Evolutionary conservation across 2,797 vertebrate genomes (phyloP), one percentile per base, ranked within the genome.

Genomic region (Enteromius thamalakanensis): DNA sequence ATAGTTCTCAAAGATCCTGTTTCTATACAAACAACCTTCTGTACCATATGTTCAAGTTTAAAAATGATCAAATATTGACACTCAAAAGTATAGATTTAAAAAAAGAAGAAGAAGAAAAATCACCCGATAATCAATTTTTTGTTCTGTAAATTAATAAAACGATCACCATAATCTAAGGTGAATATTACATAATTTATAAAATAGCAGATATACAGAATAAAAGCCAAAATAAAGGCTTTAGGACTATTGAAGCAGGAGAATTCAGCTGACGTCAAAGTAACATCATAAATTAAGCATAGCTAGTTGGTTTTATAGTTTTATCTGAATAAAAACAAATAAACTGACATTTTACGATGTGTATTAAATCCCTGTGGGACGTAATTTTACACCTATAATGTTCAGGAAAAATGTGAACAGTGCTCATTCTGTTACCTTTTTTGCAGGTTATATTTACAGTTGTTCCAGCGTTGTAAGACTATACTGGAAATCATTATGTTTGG

Each of bases 301-400:
- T 15, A n/a, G 83, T 64, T 62, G 21, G 26, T 21, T 80, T 76
- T 34, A 83, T n/a, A 77, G 74, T 71, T 89, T 83, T 85, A 90
- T 87, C 87, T 76, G 75, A 86, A 87, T 74, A 69, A 86, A 88
- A 83, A 67, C 80, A 84, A 87, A 90, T 42, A 87, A 11, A 45
- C 76, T 55, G 14, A 69, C 23, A 71, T 3, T 78, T 77, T 84
- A 79, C 81, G 80, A 49, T 85, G 42, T 81, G 51, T 72, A 83
- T 76, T 49, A 83, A 85, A 87, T 69, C 53, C 42, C 62, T n/a
- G 19, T 40, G 23, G 34, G 34, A 78, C 47, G 81, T 62, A 1
- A 42, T n/a, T 55, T 60, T 82, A 60, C 64, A 85, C 6, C 34
- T 45, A 72, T 9, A n/a, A 80, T 64, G 37, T 45, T 82, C 34